Base-by-base conservation (phyloP, 2,888 invertebrate species). In the Cheilosia pagana region DNA sequence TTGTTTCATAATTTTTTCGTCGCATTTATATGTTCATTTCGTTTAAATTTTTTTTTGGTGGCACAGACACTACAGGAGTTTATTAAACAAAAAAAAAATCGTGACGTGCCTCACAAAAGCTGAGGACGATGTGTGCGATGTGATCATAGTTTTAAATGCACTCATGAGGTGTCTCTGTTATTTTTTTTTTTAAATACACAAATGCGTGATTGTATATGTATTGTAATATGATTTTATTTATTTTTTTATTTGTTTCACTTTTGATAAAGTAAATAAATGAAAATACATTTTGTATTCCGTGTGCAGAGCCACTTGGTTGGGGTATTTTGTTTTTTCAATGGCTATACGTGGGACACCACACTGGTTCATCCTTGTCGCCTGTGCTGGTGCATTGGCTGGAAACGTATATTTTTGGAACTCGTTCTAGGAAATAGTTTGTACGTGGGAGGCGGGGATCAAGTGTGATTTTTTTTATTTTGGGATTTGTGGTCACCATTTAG, bases 141-240 rank as follows among this genome's bases (percentile, higher is more conserved):
- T 81, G 85, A 79, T 85, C 85, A 85, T 81, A 85, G 85, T 85
- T 81, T 85, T 81, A 76, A 85, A 85, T 85, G 85, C 85, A 81
- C 85, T 85, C 85, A 72, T 81, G 85, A 85, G 81, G 85, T 81
- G 85, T 76, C 79, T 78, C 71, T 28, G 67, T 72, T 72, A 77
- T 77, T 59, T 76, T 43, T n/a, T n/a, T 43, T 43, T 62, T 67
- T 53, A 63, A 35, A 76, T 70, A 71, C 45, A 62, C 35, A 68
- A 60, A 25, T 62, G 14, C 55, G 16, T 62, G 23, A n/a, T n/a
- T 5, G 43, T 35, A 25, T n/a, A 21, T 10, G 45, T 28, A 19
- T 41, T 4, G n/a, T n/a, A n/a, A n/a, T 16, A 50, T 75, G n/a
- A n/a, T 28, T 28, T 50, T 65, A 41, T 62, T 68, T 67, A 35